A percentile compares a stretch with the other conserved stretches of the same genome.
These are phyloP conservation scores for Ochropleura plecta DNA, from an alignment of 2,888 invertebrate species.

Conservation along the genomic window DNA sequence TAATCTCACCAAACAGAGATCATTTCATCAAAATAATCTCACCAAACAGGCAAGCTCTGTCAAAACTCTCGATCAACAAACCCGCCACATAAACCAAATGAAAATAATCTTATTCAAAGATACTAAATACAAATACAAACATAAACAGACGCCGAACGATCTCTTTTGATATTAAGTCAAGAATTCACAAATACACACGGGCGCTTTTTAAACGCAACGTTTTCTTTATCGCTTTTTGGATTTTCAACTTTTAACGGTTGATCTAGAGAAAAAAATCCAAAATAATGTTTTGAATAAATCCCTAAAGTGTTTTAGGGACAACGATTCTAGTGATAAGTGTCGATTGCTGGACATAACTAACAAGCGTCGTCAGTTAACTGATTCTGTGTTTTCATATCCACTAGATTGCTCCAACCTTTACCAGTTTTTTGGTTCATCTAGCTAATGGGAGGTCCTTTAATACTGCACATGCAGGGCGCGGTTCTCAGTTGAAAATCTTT, in stretches of 20 bases:
- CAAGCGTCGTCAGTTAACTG: neutral
- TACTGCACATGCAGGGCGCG: neutral
- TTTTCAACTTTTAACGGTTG: neutral
- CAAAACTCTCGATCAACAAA: neutral
- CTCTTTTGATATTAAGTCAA: constrained; percentile 3
- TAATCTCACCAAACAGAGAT: no score
- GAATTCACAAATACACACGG: neutral
- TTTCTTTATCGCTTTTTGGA: neutral
- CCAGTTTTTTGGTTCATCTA: neutral
- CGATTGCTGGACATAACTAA: neutral
- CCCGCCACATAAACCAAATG: constrained; percentile 4
- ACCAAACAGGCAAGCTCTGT: neutral
- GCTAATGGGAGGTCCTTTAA: neutral
- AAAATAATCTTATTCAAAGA: constrained; percentile 5
- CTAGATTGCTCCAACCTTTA: neutral
- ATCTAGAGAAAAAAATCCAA: neutral
- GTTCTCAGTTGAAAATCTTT: neutral
- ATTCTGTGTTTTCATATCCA: neutral
- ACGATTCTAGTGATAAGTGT: neutral
- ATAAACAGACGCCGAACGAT: constrained; percentile 19
- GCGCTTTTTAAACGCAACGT: neutral
- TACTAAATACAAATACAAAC: constrained; percentile 12
- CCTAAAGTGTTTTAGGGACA: neutral
- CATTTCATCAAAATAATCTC: neutral
- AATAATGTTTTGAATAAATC: neutral